Base-by-base conservation (phyloP, 2,797 vertebrate genomes). In the Tapirus indicus region DNA sequence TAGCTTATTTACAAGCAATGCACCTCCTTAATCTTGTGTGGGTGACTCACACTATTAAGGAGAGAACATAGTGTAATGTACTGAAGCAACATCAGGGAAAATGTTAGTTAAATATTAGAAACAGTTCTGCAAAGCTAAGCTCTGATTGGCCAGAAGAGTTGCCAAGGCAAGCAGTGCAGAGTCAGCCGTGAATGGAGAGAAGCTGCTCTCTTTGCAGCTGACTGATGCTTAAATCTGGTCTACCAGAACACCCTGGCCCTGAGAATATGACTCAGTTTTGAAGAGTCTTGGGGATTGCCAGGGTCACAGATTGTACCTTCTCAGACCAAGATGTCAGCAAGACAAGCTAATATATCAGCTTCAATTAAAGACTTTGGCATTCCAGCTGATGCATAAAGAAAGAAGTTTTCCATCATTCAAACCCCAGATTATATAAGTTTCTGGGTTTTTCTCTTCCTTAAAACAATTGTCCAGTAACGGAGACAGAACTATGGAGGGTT, bases 71-170 rank as follows among this genome's bases (percentile, higher is more conserved):
- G 62, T 64, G 93, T 92, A 97, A 97, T 0, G 21, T 7, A 8
- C 8, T 97, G 86, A 82, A 68, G 29, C 44, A 96, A 72, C 66
- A 74, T 66, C 41, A 78, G 78, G 52, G 92, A 96, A 98, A 98
- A 97, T 95, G 88, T 62, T 97, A 74, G 72, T 97, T 98, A 97
- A 97, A 97, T 95, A 92, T 95, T 88, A 97, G 88, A 11, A 97
- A n/a, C 68, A 86, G 54, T 74, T 98, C 88, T 95, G 72, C 41
- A 92, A 82, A 94, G 14, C 75, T 92, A 41, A 96, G 20, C n/a
- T 58, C 79, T 95, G 77, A 77, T 93, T 96, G 91, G 21, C 21
- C 52, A 79, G 79, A 35, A 71, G 54, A 78, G 72, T 85, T 94
- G 79, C 87, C 41, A 97, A 82, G 56, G 77, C 52, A 93, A 86